Percentiles rank a stretch among this genome's conserved stretches.
Conservation (phyloP, 1,140 invertebrate genomes). For the Psix sp. region DNA sequence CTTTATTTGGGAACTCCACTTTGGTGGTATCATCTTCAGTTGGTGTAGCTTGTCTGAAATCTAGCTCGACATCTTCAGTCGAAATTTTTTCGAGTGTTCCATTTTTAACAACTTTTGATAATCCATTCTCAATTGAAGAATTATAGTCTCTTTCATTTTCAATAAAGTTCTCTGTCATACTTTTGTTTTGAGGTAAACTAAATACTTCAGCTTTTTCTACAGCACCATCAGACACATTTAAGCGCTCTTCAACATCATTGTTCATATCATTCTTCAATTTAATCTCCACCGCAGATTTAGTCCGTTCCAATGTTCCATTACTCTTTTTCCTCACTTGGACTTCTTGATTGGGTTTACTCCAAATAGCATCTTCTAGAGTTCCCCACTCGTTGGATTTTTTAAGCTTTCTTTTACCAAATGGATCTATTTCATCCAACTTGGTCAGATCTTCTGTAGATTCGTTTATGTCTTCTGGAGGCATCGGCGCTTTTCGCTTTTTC, state of each 20-base stretch:
- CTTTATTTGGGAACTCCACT: slow-evolving; percentile 14
- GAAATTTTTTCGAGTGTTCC: slow-evolving; percentile 65
- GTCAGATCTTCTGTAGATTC: slow-evolving; percentile 80
- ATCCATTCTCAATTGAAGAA: slow-evolving; percentile 66
- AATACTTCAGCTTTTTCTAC: slow-evolving; percentile 65
- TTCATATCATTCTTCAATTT: no score
- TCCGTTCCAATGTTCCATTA: slow-evolving; percentile 65
- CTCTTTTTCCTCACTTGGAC: slow-evolving; percentile 56
- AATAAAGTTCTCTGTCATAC: slow-evolving; percentile 67
- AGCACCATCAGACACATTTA: slow-evolving; percentile 46
- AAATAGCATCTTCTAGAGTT: slow-evolving; percentile 85
- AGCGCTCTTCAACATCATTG: slow-evolving; percentile 21
- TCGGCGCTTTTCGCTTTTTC: slow-evolving; percentile 83
- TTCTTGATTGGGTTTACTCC: slow-evolving; percentile 66
- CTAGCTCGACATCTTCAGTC: slow-evolving; percentile 64
- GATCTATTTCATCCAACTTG: slow-evolving; percentile 81
- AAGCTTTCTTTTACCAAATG: slow-evolving; percentile 81
- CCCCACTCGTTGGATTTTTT: slow-evolving; percentile 87
- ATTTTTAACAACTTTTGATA: slow-evolving; percentile 71
- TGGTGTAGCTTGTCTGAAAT: slow-evolving; percentile 63
- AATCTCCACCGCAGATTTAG: no score
- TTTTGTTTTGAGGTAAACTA: slow-evolving; percentile 68
- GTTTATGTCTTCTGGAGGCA: slow-evolving; percentile 78
- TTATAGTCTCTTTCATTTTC: slow-evolving; percentile 66
- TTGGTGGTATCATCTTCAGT: slow-evolving; percentile 35